Base-by-base conservation (phyloP, 2,888 invertebrate species). In the Seladonia tumulorum region DNA sequence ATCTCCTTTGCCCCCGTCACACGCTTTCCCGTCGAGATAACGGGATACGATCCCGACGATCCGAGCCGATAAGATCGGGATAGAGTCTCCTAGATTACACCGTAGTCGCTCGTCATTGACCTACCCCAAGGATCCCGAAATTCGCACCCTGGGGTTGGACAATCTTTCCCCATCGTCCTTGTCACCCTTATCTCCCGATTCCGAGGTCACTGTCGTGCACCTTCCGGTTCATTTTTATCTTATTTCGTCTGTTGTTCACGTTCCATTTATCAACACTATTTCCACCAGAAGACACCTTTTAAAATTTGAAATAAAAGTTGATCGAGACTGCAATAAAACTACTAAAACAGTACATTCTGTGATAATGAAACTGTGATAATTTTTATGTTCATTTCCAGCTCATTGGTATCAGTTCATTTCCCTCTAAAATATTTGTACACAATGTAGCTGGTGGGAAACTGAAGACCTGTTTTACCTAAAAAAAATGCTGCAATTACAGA, bases 81-180 rank as follows among this genome's bases (percentile, higher is more conserved):
- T 8, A 16, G 10, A 22, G 16, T 22, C 25, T 49, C 42, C 60
- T 10, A 29, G 39, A 14, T 81, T 53, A 53, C 5, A 75, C 42
- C 39, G 18, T 39, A 42, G 25, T 76, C 68, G n/a, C 22, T 76
- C 76, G 71, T 85, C 53, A 72, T 42, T 66, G 60, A 72, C 66
- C 49, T 75, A 63, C n/a, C 75, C 63, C 71, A 47, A 77, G 47
- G 39, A 74, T 80, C 35, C 29, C 10, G 5, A 70, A 49, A 79
- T 78, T 78, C 57, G 10, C 18, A 8, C 45, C 68, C 16, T 5
- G 25, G 14, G 16, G 49, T 29, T 66, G 3, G 8, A 45, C 29
- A 22, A 25, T 42, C 29, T 57, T 35, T 35, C 25, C 35, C 66
- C n/a, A 18, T 16, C n/a, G 12, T 45, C 7, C 57, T 25, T 42